phyloP scores from a whole-genome alignment of 2,797 vertebrate genomes.

The Hypotaenidia okinawae region DNA sequence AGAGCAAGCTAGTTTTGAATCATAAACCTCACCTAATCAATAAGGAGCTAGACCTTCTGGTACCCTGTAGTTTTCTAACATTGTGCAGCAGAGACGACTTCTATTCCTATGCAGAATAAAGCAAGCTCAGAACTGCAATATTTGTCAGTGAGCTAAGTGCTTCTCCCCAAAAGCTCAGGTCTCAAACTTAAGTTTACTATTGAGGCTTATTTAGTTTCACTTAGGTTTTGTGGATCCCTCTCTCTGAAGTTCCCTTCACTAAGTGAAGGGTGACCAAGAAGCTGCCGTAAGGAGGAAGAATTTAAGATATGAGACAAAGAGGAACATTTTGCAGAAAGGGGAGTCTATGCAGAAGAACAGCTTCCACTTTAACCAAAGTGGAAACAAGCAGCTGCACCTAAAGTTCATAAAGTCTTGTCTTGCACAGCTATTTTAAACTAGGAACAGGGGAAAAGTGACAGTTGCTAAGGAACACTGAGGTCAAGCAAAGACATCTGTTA shows the following conservation, averaged over 20 bases:
- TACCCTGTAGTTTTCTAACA: background rate
- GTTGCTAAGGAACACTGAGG: slow-evolving; percentile 55
- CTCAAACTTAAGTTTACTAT: background rate
- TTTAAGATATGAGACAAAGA: slow-evolving; percentile 39
- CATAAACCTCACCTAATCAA: background rate
- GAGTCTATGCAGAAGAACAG: slow-evolving; percentile 21
- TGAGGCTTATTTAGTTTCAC: background rate
- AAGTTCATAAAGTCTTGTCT: slow-evolving; percentile 2
- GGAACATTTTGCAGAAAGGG: slow-evolving; percentile 48
- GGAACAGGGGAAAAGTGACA: slow-evolving; percentile 12
- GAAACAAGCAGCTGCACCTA: slow-evolving; percentile 50
- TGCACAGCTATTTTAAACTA: slow-evolving; percentile 47
- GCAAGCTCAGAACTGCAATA: background rate
- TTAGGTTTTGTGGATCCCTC: background rate
- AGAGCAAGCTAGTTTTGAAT: background rate
- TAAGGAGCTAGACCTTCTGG: background rate
- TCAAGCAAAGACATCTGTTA: slow-evolving; percentile 56
- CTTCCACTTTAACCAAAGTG: slow-evolving; percentile 56
- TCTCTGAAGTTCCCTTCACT: slow-evolving; percentile 23
- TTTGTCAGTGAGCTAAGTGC: background rate
- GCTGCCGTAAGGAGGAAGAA: slow-evolving; percentile 28
- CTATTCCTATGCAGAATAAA: background rate
- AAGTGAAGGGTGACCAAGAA: slow-evolving; percentile 12
- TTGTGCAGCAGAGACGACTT: background rate
- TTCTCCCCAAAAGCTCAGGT: background rate